phyloP scores from a whole-genome alignment of 2,888 invertebrate species.

The Morinoia aosen region DNA sequence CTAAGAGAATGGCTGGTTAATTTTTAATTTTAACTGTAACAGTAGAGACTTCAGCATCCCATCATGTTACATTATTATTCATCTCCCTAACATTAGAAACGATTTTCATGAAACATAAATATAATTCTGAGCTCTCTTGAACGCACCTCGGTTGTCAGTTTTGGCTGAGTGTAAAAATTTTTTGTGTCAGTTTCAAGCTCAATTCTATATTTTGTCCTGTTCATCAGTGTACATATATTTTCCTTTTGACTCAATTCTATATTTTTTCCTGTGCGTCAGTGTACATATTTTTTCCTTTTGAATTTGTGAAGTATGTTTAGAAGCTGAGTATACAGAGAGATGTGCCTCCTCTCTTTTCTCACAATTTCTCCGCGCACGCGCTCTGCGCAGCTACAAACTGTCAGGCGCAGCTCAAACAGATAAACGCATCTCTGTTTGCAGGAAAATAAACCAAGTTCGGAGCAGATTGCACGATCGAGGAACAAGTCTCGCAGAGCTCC shows the following conservation, averaged over 20 bases:
- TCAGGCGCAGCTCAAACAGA: slow-evolving; percentile 42
- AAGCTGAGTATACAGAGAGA: not conserved
- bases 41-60: not conserved
- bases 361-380: not conserved
- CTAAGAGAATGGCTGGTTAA: not conserved
- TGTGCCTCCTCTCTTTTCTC: not conserved
- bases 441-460: slow-evolving; percentile 8
- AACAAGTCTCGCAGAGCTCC: slow-evolving; percentile 4
- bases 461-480: not conserved
- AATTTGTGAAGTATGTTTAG: not conserved
- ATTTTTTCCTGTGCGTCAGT: not conserved
- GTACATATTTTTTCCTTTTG: not conserved
- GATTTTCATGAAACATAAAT: not conserved
- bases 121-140: too few relatives aligned
- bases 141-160: too few relatives aligned
- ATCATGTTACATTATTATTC: not conserved
- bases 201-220: not conserved
- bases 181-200: not conserved
- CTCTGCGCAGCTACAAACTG: not conserved
- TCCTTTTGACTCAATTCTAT: not conserved
- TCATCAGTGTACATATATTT: not conserved
- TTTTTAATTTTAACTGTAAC: not conserved
- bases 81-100: not conserved
- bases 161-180: too few relatives aligned
- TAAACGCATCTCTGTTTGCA: slow-evolving; percentile 27